phyloP scores from a whole-genome alignment of 2,113 vertebrate genomes.

The Vimba vimba region DNA sequence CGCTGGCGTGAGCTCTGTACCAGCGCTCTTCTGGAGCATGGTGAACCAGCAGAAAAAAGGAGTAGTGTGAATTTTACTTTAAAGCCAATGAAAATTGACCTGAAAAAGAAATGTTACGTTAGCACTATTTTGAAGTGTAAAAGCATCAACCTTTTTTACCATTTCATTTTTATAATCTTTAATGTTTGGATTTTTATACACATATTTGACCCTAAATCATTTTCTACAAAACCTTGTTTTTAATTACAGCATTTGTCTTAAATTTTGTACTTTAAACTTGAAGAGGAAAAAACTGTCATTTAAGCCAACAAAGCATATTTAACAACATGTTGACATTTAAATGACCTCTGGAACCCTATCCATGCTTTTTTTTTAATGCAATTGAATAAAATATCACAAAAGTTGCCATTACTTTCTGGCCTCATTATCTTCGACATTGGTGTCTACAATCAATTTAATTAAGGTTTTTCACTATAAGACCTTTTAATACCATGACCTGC shows the following conservation, averaged over 20 bases:
- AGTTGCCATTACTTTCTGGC: not conserved
- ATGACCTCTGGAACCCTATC: not conserved
- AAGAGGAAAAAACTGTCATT: not conserved
- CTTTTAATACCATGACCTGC: not conserved
- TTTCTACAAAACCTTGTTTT: not conserved
- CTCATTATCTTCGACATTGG: not conserved
- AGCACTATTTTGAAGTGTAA: conserved; percentile 42
- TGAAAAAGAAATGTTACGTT: conserved; percentile 60
- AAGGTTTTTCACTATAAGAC: not conserved
- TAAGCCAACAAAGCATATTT: not conserved
- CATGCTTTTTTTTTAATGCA: not conserved
- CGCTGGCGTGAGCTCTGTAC: conserved; percentile 56
- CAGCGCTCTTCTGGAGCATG: conserved; percentile 74
- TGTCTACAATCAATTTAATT: not conserved
- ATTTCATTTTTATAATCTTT: conserved; percentile 58
- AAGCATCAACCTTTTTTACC: conserved; percentile 49
- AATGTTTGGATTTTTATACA: conserved; percentile 48
- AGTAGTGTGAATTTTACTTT: conserved; percentile 57
- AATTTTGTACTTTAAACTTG: not conserved
- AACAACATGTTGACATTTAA: not conserved
- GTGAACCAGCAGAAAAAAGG: conserved; percentile 75
- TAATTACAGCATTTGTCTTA: not conserved
- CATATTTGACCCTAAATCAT: conserved; percentile 12
- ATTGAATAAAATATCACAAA: conserved; percentile 39
- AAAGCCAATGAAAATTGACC: not conserved